phyloP scores from a whole-genome alignment of 2,113 vertebrate species.

The Tapirus terrestris region DNA sequence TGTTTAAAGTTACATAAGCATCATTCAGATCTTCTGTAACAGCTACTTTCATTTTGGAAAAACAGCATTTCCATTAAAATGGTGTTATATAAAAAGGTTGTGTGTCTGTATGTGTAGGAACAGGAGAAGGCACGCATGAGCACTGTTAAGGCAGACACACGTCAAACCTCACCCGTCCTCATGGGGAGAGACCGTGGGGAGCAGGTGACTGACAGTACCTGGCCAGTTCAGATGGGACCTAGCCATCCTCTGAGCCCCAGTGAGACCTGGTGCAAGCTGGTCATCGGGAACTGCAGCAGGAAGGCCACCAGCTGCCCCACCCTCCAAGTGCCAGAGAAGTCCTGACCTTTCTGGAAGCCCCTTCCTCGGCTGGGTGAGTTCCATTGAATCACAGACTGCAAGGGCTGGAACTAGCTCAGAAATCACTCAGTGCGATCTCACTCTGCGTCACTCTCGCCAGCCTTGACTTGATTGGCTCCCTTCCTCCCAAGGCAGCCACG shows the following conservation, averaged over 20 bases:
- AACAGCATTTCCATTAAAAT: constrained; percentile 74
- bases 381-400: neutral
- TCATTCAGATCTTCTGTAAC: constrained; percentile 73
- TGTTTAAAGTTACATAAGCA: constrained; percentile 77
- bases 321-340: neutral
- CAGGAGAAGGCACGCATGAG: neutral
- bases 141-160: neutral
- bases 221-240: neutral
- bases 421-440: neutral
- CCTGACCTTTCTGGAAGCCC: neutral
- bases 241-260: neutral
- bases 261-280: neutral
- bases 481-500: neutral
- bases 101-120: constrained; percentile 45
- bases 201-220: neutral
- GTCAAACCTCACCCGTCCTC: neutral
- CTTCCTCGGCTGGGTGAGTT: neutral
- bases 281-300: neutral
- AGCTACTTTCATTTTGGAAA: constrained; percentile 69
- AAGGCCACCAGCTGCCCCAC: neutral
- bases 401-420: neutral
- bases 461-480: neutral
- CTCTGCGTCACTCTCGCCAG: neutral
- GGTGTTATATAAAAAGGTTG: constrained; percentile 74
- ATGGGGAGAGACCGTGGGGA: neutral